Base-by-base conservation (phyloP, 2,888 invertebrate species). In the Chorisops tibialis region DNA sequence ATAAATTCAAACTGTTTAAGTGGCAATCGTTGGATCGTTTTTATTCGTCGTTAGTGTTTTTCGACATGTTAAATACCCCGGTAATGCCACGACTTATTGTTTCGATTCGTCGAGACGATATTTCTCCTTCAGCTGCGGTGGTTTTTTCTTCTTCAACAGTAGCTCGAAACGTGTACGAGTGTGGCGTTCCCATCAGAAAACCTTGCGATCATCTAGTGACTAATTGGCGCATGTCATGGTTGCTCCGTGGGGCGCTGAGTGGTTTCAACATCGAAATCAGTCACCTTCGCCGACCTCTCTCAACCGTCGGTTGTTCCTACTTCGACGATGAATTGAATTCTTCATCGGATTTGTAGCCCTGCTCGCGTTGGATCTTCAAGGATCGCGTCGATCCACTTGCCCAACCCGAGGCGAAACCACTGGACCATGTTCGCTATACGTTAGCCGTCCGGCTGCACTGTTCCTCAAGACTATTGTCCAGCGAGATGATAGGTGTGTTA, bases 241-340 rank as follows among this genome's bases (percentile, higher is more conserved):
- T 43, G 18, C 63, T 56, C 63, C 19, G 41, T 54, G 58, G 63
- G 63, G 61, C 59, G 59, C 59, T 61, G 59, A 61, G 48, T 59
- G 47, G 54, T 59, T 59, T 59, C 63, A 59, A 62, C 59, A 52
- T 63, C 35, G 30, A 59, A 52, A 64, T 61, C 59, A 58, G 64
- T 64, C 64, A 61, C 58, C 30, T 43, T 56, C 43, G 43, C 56
- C 43, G 43, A 35, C 56, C 56, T 56, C 9, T 56, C 56, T 43
- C 30, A 35, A 45, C 43, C 56, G 35, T 56, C 56, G 30, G 21
- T 54, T 19, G 14, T 39, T 49, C 49, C 19, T 37, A n/a, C 51
- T 59, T 24, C 51, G 50, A n/a, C n/a, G n/a, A 59, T 59, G 51
- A 52, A 59, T 49, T 35, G 39, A 58, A 59, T 63, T 63, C 52